Conservation (phyloP, 1,140 invertebrate species). For the Hypsibius dujardini region DNA sequence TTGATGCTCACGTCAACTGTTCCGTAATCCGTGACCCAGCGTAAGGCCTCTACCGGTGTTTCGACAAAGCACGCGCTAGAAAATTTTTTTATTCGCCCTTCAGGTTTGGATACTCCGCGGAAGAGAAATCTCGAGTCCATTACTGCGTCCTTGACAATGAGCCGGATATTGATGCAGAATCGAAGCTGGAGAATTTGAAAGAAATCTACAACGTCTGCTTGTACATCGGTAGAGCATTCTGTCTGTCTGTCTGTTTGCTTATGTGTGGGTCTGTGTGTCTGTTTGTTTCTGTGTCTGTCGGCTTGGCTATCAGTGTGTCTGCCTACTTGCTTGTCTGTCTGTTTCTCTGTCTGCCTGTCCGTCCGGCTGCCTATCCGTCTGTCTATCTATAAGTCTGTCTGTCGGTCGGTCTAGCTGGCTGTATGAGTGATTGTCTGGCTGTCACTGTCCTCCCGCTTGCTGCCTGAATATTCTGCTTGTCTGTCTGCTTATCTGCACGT, state of each 20-base stretch:
- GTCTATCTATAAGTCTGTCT: no score
- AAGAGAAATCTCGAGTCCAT: background rate
- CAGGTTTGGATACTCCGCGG: background rate
- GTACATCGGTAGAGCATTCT: background rate
- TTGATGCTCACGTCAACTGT: constrained; percentile 9
- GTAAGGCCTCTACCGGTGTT: background rate
- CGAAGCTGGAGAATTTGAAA: background rate
- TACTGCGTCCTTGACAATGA: background rate
- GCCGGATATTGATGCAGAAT: background rate
- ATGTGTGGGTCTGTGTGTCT: no score
- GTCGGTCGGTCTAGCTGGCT: no score
- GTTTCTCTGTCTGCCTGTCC: no score
- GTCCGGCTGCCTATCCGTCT: no score
- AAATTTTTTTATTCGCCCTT: background rate
- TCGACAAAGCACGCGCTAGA: background rate
- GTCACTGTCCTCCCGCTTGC: no score
- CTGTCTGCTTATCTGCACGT: no score
- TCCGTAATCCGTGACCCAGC: background rate
- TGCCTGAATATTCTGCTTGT: no score
- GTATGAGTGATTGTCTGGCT: no score
- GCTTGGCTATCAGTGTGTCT: no score
- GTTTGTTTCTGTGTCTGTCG: no score
- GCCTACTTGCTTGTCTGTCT: no score
- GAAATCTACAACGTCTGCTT: background rate
- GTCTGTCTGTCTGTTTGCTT: background rate